Evolutionary conservation across 2,113 vertebrate species (phyloP), one percentile per base, ranked within the genome.

Genomic region (Chinchilla lanigera): DNA sequence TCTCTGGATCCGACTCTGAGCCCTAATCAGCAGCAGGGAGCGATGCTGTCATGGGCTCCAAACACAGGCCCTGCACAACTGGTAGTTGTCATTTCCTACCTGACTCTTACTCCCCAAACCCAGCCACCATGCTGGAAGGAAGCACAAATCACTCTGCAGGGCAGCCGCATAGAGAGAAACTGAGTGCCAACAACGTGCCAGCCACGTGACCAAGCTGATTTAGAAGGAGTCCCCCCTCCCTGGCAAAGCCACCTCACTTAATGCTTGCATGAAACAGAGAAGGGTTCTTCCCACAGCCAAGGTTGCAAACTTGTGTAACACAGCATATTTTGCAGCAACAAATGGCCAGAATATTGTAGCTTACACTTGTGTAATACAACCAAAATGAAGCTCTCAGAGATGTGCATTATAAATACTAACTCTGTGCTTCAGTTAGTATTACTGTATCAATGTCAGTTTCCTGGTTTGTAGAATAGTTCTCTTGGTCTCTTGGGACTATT

Each of bases 231-330:
- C 17, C 77, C 82, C 20, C 8, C 20, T 5, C 5, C 38, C 47
- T 28, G 4, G n/a, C 2, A 33, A 8, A 50, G 30, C n/a, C 44
- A 10, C 26, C 30, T 77, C 33, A 41, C 19, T 30, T 54, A 82
- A 65, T 1, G 11, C 22, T 16, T 10, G 4, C 16, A 2, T 35
- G 17, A 28, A 85, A 7, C 7, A 56, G 38, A 93, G 16, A 30
- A 0, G 28, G 58, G 33, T 16, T n/a, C 1, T 44, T 13, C 44
- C 26, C 13, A 11, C 7, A 4, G 0, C 3, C 22, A 35, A 83
- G 6, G 30, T 7, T 22, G 17, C 10, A 63, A 35, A 89, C 11
- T 20, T 38, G 13, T 90, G 5, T 52, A 17, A 30, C 2, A 13
- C 17, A 13, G 12, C 12, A 50, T 71, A 14, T 24, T 77, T 3